Evolutionary conservation across 2,113 vertebrate species (phyloP).

Genomic region (Charina bottae): DNA sequence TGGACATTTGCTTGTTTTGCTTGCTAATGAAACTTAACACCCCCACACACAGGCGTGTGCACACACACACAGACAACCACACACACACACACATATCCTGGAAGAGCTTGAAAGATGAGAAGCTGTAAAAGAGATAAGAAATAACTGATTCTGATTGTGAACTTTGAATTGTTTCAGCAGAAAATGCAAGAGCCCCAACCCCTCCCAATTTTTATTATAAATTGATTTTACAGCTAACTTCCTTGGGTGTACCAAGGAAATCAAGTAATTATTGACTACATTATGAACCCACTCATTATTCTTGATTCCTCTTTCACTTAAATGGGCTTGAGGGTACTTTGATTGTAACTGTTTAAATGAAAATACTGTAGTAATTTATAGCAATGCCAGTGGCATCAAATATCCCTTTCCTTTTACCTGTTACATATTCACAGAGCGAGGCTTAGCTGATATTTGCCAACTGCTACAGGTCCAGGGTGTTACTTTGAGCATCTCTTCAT

Average conservation of each 20-base stretch:
- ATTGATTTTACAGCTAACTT: constrained; percentile 31
- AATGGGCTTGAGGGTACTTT: background rate
- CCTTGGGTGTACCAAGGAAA: constrained; percentile 40
- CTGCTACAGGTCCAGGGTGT: background rate
- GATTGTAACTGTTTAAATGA: background rate
- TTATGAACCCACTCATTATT: constrained; percentile 1
- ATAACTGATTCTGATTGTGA: constrained; percentile 31
- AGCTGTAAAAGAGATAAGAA: constrained; percentile 34
- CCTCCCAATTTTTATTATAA: constrained; percentile 21
- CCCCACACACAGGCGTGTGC: background rate
- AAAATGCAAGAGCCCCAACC: constrained; percentile 6
- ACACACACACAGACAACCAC: background rate
- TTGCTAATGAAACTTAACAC: constrained; percentile 44
- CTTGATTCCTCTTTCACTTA: constrained; percentile 3
- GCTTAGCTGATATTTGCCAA: background rate
- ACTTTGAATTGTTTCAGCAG: constrained; percentile 19
- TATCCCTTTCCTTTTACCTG: background rate
- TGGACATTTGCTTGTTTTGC: constrained; percentile 42
- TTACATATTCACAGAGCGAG: background rate
- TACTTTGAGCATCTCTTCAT: background rate
- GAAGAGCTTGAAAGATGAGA: constrained; percentile 15
- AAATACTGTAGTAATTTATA: constrained; percentile 7
- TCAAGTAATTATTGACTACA: constrained; percentile 21
- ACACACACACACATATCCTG: background rate
- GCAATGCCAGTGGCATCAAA: background rate